Conservation (phyloP, 1,140 invertebrate genomes). For the Paralvinella palmiformis region DNA sequence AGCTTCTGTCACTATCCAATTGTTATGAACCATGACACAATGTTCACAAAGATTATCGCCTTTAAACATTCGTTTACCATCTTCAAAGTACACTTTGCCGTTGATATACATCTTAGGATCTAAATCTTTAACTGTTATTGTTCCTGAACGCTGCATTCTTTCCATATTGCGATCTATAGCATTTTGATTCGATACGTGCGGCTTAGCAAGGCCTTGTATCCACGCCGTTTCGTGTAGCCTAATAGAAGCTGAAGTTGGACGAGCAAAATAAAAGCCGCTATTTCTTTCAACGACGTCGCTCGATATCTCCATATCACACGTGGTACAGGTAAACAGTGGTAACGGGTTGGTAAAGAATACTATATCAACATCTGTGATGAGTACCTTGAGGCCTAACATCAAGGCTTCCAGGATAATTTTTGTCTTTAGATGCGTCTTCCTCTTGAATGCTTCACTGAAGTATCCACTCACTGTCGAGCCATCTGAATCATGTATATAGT, state of each 20-base stretch:
- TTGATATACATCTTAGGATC: background rate
- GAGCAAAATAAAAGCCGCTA: slow-evolving; percentile 11
- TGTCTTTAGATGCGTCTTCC: slow-evolving; percentile 14
- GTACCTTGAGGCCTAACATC: background rate
- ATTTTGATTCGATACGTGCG: slow-evolving; percentile 1
- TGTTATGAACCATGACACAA: slow-evolving; percentile 16
- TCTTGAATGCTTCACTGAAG: background rate
- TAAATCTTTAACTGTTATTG: background rate
- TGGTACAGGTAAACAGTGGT: background rate
- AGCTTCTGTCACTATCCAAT: slow-evolving; percentile 13
- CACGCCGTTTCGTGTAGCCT: background rate
- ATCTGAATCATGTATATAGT: background rate
- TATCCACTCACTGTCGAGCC: background rate
- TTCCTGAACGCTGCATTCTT: background rate
- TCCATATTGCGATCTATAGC: background rate
- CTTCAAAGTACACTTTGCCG: background rate
- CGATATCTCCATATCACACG: slow-evolving; percentile 5
- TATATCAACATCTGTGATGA: slow-evolving; percentile 14
- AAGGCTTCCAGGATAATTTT: slow-evolving; percentile 3
- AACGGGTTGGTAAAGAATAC: slow-evolving; percentile 15
- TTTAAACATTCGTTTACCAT: background rate
- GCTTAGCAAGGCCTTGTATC: background rate
- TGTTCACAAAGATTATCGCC: background rate
- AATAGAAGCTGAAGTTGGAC: background rate
- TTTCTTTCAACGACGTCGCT: slow-evolving; percentile 7